These are phyloP conservation scores for Poeciliopsis gracilis DNA, from an alignment of 2,797 vertebrate genomes.

Conservation along the genomic window DNA sequence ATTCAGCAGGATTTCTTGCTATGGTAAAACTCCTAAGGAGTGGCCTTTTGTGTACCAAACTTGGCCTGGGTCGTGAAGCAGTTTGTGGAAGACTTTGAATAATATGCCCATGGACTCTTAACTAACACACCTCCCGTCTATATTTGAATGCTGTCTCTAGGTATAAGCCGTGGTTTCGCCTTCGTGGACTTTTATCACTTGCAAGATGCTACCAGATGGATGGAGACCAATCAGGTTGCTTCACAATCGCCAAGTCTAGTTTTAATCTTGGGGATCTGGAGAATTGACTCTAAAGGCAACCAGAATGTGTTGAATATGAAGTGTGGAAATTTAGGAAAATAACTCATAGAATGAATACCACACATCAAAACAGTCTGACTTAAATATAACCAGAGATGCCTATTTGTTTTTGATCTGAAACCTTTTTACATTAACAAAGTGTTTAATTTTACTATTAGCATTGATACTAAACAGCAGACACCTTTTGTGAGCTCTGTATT, in stretches of 20 bases:
- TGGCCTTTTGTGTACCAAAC: slow-evolving; percentile 89
- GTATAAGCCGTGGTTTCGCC: slow-evolving; percentile 99
- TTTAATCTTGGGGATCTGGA: slow-evolving; percentile 88
- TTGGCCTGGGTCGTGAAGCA: slow-evolving; percentile 98
- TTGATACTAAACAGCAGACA: slow-evolving; percentile 4
- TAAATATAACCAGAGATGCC: slow-evolving; percentile 22
- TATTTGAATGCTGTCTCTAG: slow-evolving; percentile 99
- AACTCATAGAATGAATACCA: slow-evolving; percentile 41
- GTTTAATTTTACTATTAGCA: background rate
- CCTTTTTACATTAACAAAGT: slow-evolving; percentile 11
- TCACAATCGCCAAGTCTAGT: slow-evolving; percentile 99
- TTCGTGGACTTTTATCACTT: slow-evolving; percentile 99
- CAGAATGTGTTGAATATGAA: slow-evolving; percentile 67
- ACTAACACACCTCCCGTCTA: slow-evolving; percentile 99
- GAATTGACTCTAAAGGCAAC: slow-evolving; percentile 78
- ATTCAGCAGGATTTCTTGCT: slow-evolving; percentile 88
- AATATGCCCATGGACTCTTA: slow-evolving; percentile 96
- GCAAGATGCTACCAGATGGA: slow-evolving; percentile 99
- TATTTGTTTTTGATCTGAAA: slow-evolving; percentile 18
- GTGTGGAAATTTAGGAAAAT: slow-evolving; percentile 48
- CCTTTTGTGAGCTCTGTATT: slow-evolving; percentile 33
- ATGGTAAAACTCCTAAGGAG: slow-evolving; percentile 93
- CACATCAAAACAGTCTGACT: slow-evolving; percentile 26
- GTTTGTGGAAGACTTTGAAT: slow-evolving; percentile 97
- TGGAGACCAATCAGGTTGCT: slow-evolving; percentile 99